Evolutionary conservation across 2,797 vertebrate species (phyloP).

Genomic region (Lutjanus argentimaculatus): DNA sequence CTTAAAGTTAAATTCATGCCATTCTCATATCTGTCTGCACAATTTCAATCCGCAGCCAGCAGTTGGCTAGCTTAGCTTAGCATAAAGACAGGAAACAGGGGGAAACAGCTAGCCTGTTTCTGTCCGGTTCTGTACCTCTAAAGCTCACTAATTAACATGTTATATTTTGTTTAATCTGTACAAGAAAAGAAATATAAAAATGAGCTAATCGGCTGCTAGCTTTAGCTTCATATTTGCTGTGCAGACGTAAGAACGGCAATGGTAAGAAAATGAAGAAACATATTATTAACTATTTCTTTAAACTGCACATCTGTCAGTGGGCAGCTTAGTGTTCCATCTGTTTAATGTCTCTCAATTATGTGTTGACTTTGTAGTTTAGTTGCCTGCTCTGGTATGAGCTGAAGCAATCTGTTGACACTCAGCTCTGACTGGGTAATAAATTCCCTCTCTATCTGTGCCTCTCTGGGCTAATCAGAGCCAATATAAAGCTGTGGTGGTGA

Average conservation of each 20-base stretch:
- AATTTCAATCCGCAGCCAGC: not conserved
- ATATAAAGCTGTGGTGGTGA: constrained; percentile 29
- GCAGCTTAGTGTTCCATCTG: not conserved
- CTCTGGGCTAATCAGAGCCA: constrained; percentile 48
- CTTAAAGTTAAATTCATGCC: not conserved
- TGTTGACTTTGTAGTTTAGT: constrained; percentile 30
- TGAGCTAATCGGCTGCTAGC: too few relatives aligned
- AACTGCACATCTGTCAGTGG: not conserved
- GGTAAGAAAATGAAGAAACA: too few relatives aligned
- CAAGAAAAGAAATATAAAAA: too few relatives aligned
- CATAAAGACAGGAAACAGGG: not conserved
- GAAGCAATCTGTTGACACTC: constrained; percentile 32
- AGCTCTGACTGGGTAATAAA: constrained; percentile 38
- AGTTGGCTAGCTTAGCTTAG: not conserved
- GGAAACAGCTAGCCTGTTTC: not conserved
- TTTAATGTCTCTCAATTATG: constrained; percentile 5
- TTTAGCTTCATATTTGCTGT: too few relatives aligned
- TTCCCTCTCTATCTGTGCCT: constrained; percentile 14
- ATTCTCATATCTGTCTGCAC: not conserved
- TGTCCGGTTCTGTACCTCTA: too few relatives aligned
- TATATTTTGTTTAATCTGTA: too few relatives aligned
- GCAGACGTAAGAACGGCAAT: too few relatives aligned
- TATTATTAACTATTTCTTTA: not conserved
- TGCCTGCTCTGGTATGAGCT: constrained; percentile 34
- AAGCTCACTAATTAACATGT: not conserved